Percentiles rank a stretch among this genome's conserved stretches.
Evolutionary conservation across 2,113 vertebrate species (phyloP).

Genomic region (Lophius piscatorius): DNA sequence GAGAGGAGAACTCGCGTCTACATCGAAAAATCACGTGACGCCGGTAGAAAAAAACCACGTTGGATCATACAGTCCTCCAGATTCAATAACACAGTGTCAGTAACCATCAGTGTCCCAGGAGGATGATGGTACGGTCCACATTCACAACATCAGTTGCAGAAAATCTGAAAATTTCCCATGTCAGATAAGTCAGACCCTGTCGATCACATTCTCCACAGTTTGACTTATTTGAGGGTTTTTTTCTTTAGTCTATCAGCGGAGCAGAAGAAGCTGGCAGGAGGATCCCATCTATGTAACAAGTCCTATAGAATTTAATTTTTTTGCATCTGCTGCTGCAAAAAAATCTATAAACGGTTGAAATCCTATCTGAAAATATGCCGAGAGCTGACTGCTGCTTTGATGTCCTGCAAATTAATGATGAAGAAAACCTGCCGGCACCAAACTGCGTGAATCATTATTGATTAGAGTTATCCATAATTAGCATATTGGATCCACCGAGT

Average conservation of each 20-base stretch:
- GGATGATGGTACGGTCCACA: conserved; percentile 61
- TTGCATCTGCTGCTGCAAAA: conserved; percentile 7
- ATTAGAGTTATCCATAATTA: too few relatives aligned
- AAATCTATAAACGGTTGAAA: background rate
- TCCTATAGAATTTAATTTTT: conserved; percentile 2
- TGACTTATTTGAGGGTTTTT: conserved; percentile 42
- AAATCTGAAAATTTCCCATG: conserved; percentile 67
- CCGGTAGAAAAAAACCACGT: too few relatives aligned
- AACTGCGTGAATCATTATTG: too few relatives aligned
- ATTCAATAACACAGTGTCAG: conserved; percentile 3
- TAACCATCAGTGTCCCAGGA: conserved; percentile 54
- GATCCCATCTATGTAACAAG: conserved; percentile 40
- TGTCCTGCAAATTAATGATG: too few relatives aligned
- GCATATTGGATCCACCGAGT: too few relatives aligned
- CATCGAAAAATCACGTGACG: too few relatives aligned
- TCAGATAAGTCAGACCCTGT: conserved; percentile 64
- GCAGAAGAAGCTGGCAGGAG: conserved; percentile 25
- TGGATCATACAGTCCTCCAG: conserved; percentile 3
- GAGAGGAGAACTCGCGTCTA: too few relatives aligned
- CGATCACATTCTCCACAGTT: conserved; percentile 52
- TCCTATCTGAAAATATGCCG: conserved; percentile 6
- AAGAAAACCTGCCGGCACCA: too few relatives aligned
- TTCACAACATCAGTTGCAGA: conserved; percentile 64
- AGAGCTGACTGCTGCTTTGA: background rate
- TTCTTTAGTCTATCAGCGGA: conserved; percentile 22